Conservation (phyloP, 1,140 invertebrate species). For the Paraescarpia echinospica region DNA sequence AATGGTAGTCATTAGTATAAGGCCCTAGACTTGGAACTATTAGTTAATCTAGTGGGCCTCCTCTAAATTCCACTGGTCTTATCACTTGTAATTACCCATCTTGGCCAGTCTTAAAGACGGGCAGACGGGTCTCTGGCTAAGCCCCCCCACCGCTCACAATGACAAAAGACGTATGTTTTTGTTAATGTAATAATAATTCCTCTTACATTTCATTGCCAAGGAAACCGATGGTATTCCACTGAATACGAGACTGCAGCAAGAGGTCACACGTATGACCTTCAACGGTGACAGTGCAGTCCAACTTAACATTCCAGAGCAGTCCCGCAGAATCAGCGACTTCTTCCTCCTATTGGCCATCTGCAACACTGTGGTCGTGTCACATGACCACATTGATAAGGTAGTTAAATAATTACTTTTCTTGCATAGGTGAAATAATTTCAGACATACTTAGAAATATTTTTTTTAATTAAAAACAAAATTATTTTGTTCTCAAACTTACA, state of each 20-base stretch:
- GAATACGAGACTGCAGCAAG: constrained; percentile 45
- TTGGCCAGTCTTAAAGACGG: too few species aligned
- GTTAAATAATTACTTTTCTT: not conserved
- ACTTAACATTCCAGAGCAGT: constrained; percentile 42
- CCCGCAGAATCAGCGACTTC: constrained; percentile 79
- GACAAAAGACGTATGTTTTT: too few species aligned
- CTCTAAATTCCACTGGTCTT: too few species aligned
- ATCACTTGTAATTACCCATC: too few species aligned
- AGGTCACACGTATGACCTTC: constrained; percentile 47
- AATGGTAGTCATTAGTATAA: too few species aligned
- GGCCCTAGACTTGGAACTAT: too few species aligned
- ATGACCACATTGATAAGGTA: constrained; percentile 24
- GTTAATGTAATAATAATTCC: not conserved
- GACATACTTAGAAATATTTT: too few species aligned
- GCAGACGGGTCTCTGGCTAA: too few species aligned
- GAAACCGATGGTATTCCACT: constrained; percentile 28
- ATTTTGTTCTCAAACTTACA: too few species aligned
- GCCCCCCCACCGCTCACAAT: too few species aligned
- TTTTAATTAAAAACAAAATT: too few species aligned
- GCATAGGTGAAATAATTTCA: not conserved
- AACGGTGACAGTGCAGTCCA: constrained; percentile 35
- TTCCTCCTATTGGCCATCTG: constrained; percentile 89
- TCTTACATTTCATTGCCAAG: not conserved
- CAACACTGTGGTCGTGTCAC: constrained; percentile 94
- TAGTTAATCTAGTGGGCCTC: too few species aligned